These are phyloP conservation scores for Andrena camellia DNA, from an alignment of 2,888 invertebrate species.

Conservation along the genomic window DNA sequence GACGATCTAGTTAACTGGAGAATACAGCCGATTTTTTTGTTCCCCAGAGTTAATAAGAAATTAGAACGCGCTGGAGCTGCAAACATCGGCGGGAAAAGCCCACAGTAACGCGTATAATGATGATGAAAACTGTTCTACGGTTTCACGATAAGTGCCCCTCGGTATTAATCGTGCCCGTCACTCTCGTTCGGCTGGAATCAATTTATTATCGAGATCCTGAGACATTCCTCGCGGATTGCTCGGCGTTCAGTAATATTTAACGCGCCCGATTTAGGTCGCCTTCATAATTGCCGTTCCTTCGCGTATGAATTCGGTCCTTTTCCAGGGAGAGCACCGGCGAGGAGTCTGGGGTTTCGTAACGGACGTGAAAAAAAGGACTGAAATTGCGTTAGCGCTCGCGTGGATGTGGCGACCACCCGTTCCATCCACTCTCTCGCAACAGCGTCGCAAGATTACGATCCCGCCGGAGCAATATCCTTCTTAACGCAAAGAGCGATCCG, in stretches of 20 bases:
- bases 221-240: constrained; percentile 18
- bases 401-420: neutral
- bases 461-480: constrained; percentile 4
- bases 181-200: constrained; percentile 56
- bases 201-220: constrained; percentile 56
- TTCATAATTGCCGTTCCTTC: constrained; percentile 5
- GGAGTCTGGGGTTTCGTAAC: neutral
- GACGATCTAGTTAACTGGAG: constrained; percentile 16
- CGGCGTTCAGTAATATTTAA: neutral
- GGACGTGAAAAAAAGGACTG: neutral
- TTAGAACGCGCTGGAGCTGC: constrained; percentile 29
- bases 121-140: constrained; percentile 57
- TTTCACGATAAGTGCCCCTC: constrained; percentile 62
- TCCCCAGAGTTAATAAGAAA: constrained; percentile 11
- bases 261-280: neutral
- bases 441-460: constrained; percentile 13
- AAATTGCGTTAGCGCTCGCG: constrained; percentile 9
- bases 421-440: constrained; percentile 6
- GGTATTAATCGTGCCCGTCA: constrained; percentile 60
- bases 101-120: constrained; percentile 17
- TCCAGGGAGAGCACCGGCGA: neutral
- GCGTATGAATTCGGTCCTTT: neutral
- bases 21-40: neutral
- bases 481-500: constrained; percentile 9
- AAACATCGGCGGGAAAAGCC: neutral